Evolutionary conservation across 2,797 vertebrate genomes (phyloP), one percentile per base, ranked within the genome.

Genomic region (Heterohyrax brucei): DNA sequence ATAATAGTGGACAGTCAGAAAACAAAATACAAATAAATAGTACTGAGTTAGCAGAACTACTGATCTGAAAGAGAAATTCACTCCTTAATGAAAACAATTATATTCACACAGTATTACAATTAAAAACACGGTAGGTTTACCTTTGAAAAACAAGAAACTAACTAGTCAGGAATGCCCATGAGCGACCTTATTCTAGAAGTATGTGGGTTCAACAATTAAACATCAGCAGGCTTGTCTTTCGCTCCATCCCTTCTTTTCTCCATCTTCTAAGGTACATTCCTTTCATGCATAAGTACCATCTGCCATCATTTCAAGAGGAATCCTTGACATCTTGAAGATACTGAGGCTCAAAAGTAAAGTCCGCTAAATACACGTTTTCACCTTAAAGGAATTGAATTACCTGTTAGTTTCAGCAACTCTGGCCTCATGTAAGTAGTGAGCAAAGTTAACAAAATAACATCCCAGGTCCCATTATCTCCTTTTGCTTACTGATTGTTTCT

Each of bases 261-360:
- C 22, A n/a, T 84, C 86, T 72, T 68, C 70, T 33, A 88, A 94
- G 22, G 9, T 1, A 5, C 0, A 39, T 7, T 56, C 1, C 80
- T 95, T 93, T 86, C 12, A 46, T 81, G 16, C 62, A 13, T 87
- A 61, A 53, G 9, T 39, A 1, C 13, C 56, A 68, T 68, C n/a
- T 33, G 21, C 26, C 22, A 33, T 46, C 81, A 88, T 33, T 96
- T 91, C 78, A 94, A 91, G 72, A 81, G 86, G 61, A 95, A 28
- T 1, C 94, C 30, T 50, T 72, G 10, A 53, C 1, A 62, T 50
- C 7, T 2, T 85, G 80, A 59, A 66, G 68, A 84, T 85, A 21
- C 33, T 91, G 6, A 48, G 22, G 89, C 91, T 68, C 9, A 18
- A 90, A 64, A 90, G 18, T n/a, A 2, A 81, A 92, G 33, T 81